phyloP scores from a whole-genome alignment of 2,113 vertebrate species.

The Microcebus lehilahytsara region DNA sequence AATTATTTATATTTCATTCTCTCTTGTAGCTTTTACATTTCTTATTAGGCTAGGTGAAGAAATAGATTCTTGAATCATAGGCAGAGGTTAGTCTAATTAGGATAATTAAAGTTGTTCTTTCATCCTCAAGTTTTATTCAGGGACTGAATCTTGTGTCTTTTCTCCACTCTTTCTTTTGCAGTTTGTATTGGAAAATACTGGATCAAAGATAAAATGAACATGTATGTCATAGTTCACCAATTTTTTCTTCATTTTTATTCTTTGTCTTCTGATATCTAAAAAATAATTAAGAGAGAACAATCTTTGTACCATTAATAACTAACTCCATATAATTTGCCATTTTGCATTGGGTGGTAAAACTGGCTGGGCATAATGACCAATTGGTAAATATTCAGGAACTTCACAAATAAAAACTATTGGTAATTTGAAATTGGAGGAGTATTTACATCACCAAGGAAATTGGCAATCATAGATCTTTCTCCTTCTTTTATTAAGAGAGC shows the following conservation, averaged over 20 bases:
- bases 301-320: neutral
- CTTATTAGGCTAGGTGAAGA: conserved; percentile 41
- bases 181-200: neutral
- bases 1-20: conserved; percentile 58
- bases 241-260: neutral
- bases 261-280: conserved; percentile 30
- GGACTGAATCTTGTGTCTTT: neutral
- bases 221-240: neutral
- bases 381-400: conserved; percentile 16
- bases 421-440: neutral
- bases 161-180: neutral
- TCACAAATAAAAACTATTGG: neutral
- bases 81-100: conserved; percentile 30
- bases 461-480: neutral
- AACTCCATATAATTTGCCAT: neutral
- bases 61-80: conserved; percentile 7
- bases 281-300: neutral
- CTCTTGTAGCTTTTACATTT: conserved; percentile 39
- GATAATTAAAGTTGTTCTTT: conserved; percentile 38
- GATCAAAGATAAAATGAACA: neutral
- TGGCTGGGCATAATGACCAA: neutral
- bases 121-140: conserved; percentile 27
- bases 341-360: neutral
- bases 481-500: neutral
- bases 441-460: neutral